Conservation (phyloP, 2,888 invertebrate genomes). For the Harmothoe impar region DNA sequence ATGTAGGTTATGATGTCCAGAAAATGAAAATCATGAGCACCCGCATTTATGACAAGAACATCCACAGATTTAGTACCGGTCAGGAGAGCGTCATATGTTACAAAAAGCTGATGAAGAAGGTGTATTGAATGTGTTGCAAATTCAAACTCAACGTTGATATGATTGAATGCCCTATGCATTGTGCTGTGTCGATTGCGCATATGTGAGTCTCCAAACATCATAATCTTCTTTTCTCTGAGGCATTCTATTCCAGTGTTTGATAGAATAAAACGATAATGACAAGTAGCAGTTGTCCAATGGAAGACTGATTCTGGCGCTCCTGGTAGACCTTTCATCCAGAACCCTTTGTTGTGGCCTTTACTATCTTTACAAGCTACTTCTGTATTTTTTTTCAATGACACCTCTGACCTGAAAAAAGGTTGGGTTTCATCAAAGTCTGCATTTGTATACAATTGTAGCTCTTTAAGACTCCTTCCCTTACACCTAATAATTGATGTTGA, state of each 20-base stretch:
- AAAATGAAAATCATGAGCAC: neutral
- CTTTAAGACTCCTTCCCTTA: neutral
- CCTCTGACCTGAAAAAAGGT: too few species aligned
- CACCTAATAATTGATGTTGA: neutral
- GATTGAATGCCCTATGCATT: neutral
- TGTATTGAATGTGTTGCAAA: neutral
- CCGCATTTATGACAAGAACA: neutral
- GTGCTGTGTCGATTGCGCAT: neutral
- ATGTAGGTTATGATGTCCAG: conserved; percentile 2
- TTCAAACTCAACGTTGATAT: neutral
- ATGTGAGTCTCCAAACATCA: neutral
- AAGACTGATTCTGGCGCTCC: neutral
- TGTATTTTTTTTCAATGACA: neutral
- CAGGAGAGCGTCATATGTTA: neutral
- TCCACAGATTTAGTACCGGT: neutral
- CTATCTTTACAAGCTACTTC: neutral
- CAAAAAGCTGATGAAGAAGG: neutral
- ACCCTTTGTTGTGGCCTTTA: neutral
- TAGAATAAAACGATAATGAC: neutral
- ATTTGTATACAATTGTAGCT: neutral
- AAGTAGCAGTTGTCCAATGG: conserved; percentile 12
- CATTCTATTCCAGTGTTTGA: neutral
- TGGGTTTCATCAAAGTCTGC: neutral
- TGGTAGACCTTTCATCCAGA: neutral
- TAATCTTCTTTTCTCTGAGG: neutral